These are phyloP conservation scores for Polypterus senegalus DNA, from an alignment of 2,113 vertebrate species.

Conservation along the genomic window DNA sequence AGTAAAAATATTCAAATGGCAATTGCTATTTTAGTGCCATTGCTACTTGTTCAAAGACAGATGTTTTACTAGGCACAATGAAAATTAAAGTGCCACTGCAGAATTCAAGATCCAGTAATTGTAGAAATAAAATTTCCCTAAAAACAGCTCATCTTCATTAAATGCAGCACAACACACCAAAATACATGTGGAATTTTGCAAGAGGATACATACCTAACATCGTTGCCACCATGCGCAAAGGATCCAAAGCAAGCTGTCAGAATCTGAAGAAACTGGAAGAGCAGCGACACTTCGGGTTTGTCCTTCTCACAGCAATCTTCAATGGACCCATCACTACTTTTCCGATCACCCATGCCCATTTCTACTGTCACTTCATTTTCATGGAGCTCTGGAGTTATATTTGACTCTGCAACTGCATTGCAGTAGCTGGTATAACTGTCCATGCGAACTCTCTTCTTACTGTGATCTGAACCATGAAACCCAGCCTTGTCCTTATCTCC, in stretches of 20 bases:
- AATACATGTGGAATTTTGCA: background rate
- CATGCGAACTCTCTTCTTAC: conserved; percentile 68
- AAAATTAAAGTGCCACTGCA: too few relatives aligned
- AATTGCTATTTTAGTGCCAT: too few relatives aligned
- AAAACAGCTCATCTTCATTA: too few relatives aligned
- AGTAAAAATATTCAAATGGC: too few relatives aligned
- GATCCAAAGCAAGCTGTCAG: conserved; percentile 93
- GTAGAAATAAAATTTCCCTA: too few relatives aligned
- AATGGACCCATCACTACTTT: conserved; percentile 31
- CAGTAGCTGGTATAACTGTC: conserved; percentile 89
- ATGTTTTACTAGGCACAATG: too few relatives aligned
- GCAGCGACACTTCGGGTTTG: conserved; percentile 68
- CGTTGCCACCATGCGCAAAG: conserved; percentile 91
- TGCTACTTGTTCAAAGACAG: too few relatives aligned
- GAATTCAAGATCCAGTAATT: too few relatives aligned
- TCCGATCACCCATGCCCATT: conserved; percentile 32
- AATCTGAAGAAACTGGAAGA: conserved; percentile 93
- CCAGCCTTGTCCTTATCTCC: conserved; percentile 43
- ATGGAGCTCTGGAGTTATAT: conserved; percentile 25
- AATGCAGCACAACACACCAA: background rate
- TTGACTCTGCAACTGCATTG: conserved; percentile 58
- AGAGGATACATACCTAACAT: conserved; percentile 67
- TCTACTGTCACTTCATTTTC: conserved; percentile 47
- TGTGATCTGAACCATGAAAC: conserved; percentile 21
- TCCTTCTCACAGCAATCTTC: conserved; percentile 80